Percentiles rank a stretch among this genome's conserved stretches.
These are phyloP conservation scores for Aplodontia rufa DNA, from an alignment of 2,113 vertebrate genomes.

Conservation along the genomic window DNA sequence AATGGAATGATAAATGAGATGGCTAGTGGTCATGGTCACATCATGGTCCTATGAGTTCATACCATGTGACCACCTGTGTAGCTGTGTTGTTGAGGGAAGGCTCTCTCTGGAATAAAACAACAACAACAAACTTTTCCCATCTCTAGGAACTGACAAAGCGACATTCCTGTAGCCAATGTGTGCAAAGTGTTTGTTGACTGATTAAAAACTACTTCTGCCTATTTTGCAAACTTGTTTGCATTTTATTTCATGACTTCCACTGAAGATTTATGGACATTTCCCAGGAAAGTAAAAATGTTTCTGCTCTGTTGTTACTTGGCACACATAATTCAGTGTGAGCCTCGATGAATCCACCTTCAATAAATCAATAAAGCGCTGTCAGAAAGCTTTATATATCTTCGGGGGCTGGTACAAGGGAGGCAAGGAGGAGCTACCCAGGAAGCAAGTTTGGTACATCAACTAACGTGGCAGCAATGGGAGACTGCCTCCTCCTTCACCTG, in stretches of 20 bases:
- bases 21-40: fast-evolving
- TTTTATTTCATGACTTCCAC: background rate
- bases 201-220: background rate
- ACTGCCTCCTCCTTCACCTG: background rate
- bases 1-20: background rate
- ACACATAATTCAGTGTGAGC: conserved; percentile 50
- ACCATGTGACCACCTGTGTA: background rate
- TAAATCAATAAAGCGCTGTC: conserved; percentile 57
- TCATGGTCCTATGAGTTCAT: too few species aligned
- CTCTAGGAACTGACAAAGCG: background rate
- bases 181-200: background rate
- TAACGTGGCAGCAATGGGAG: background rate
- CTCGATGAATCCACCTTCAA: conserved; percentile 49
- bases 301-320: conserved; percentile 51
- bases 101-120: background rate
- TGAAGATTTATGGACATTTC: conserved; percentile 34
- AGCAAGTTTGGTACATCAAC: background rate
- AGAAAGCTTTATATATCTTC: conserved; percentile 12
- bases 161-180: background rate
- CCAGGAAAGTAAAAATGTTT: background rate
- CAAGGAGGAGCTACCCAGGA: background rate
- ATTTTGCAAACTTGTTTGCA: background rate
- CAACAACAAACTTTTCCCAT: too few species aligned
- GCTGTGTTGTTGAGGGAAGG: background rate
- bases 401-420: background rate